A percentile compares a stretch with the other conserved stretches of the same genome.
Conservation (phyloP, 2,888 invertebrate species). For the Adela reaumurella region DNA sequence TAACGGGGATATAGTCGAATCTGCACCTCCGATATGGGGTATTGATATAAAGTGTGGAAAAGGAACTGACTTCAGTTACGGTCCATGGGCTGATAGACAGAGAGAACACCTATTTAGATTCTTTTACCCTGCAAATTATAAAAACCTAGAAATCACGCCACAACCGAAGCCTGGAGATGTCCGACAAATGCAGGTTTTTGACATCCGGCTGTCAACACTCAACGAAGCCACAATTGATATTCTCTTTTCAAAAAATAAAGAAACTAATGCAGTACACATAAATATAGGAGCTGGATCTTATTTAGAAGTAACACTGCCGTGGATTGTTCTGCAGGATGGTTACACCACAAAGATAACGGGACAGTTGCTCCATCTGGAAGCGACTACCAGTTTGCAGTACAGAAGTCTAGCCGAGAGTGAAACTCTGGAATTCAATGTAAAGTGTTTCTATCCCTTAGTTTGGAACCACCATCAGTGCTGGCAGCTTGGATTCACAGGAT, state of each 20-base stretch:
- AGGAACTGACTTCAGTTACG: conserved; percentile 95
- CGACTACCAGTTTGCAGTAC: conserved; percentile 92
- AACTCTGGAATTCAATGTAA: conserved; percentile 87
- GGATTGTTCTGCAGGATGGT: conserved; percentile 84
- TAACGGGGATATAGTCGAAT: conserved; percentile 90
- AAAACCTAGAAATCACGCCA: conserved; percentile 74
- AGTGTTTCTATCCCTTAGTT: conserved; percentile 83
- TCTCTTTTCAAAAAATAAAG: conserved; percentile 89
- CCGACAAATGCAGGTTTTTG: conserved; percentile 87
- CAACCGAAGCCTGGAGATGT: conserved; percentile 83
- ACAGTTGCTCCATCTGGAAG: conserved; percentile 89
- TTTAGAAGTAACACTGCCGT: conserved; percentile 93
- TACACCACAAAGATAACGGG: conserved; percentile 90
- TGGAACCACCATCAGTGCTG: conserved; percentile 98
- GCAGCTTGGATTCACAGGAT: conserved; percentile 86
- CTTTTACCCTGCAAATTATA: conserved; percentile 90
- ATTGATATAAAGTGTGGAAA: conserved; percentile 94
- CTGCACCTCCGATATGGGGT: conserved; percentile 93
- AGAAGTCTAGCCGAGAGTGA: conserved; percentile 92
- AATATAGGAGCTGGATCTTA: conserved; percentile 95
- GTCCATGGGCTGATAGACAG: conserved; percentile 98
- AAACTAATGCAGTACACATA: conserved; percentile 95
- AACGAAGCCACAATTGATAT: conserved; percentile 95
- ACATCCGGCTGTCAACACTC: conserved; percentile 84
- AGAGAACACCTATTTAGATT: conserved; percentile 92